These are phyloP conservation scores for Marronus borbonicus DNA, from an alignment of 2,888 invertebrate species.

Conservation along the genomic window DNA sequence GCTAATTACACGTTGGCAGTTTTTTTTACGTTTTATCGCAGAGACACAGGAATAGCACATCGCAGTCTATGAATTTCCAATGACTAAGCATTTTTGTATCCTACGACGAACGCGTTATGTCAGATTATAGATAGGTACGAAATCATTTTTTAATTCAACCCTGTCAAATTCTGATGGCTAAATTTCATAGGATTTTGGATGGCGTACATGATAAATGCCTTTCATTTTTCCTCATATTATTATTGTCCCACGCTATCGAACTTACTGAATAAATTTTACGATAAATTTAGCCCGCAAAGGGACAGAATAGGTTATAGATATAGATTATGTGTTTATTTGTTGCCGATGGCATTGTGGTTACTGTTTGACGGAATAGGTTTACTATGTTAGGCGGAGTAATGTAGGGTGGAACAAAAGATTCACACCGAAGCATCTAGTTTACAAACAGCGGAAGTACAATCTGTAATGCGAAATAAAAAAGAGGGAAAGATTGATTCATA, in stretches of 20 bases:
- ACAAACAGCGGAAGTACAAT: background rate
- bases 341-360: background rate
- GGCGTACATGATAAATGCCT: constrained; percentile 37
- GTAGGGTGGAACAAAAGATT: background rate
- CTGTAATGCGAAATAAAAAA: background rate
- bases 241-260: constrained; percentile 34
- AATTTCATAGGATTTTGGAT: constrained; percentile 43
- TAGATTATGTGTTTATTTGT: constrained; percentile 35
- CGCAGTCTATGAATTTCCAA: constrained; percentile 30
- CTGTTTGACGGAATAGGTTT: background rate
- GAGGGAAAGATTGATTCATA: constrained; percentile 7
- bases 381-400: no score
- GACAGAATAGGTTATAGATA: constrained; percentile 37
- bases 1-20: background rate
- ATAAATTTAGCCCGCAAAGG: constrained; percentile 36
- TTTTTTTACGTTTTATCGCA: constrained; percentile 8
- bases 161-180: constrained; percentile 43
- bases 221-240: constrained; percentile 42
- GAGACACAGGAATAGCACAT: constrained; percentile 26
- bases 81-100: constrained; percentile 42
- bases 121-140: constrained; percentile 36
- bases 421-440: background rate
- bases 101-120: constrained; percentile 20
- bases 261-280: constrained; percentile 45
- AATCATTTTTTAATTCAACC: constrained; percentile 42